Evolutionary conservation across 2,797 vertebrate genomes (phyloP).

Genomic region (Clarias pachynema): DNA sequence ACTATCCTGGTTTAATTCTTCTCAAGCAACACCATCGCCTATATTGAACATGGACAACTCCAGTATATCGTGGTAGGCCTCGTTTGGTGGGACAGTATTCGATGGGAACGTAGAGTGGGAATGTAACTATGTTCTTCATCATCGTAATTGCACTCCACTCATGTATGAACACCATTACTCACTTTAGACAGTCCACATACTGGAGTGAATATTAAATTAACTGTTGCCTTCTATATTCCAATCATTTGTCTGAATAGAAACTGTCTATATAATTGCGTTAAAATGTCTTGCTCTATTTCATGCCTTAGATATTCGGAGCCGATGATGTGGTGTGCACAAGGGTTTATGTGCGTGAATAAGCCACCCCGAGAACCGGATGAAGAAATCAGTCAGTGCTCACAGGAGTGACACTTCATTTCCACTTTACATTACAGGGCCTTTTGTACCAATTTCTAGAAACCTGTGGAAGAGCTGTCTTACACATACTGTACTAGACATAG

Average conservation of each 20-base stretch:
- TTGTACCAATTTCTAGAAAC: conserved; percentile 27
- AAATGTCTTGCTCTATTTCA: conserved; percentile 36
- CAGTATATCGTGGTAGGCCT: too few relatives aligned
- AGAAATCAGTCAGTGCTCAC: conserved; percentile 23
- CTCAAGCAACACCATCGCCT: not conserved
- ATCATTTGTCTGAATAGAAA: conserved; percentile 6
- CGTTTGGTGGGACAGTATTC: not conserved
- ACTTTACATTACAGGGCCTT: conserved; percentile 41
- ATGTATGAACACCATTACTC: conserved; percentile 15
- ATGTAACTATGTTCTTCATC: conserved; percentile 9
- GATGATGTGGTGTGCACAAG: conserved; percentile 94
- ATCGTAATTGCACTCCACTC: conserved; percentile 20
- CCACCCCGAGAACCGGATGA: conserved; percentile 28
- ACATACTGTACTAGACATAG: not conserved
- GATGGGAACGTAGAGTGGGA: not conserved
- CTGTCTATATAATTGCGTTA: conserved; percentile 19
- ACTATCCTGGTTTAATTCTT: conserved; percentile 21
- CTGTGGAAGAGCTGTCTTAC: conserved; percentile 19
- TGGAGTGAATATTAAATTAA: conserved; percentile 2
- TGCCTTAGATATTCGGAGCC: conserved; percentile 89
- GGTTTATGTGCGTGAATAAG: conserved; percentile 86
- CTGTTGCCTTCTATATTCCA: not conserved
- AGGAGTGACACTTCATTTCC: conserved; percentile 32
- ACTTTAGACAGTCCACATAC: not conserved
- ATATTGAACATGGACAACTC: not conserved